phyloP scores from a whole-genome alignment of 2,113 vertebrate genomes.

The Gasterosteus aculeatus region DNA sequence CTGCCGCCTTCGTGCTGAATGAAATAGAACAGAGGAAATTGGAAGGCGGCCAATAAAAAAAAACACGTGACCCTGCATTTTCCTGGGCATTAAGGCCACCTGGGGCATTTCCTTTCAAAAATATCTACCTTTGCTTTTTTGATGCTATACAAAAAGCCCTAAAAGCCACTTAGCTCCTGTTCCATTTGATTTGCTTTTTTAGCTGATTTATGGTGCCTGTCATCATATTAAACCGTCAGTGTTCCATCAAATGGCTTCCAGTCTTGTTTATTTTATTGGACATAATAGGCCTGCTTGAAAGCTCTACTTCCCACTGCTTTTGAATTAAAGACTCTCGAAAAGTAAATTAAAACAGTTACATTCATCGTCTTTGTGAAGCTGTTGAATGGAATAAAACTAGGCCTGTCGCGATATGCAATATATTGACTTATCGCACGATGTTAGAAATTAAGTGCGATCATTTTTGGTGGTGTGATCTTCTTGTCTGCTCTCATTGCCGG shows the following conservation, averaged over 20 bases:
- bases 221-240: slow-evolving; percentile 57
- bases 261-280: slow-evolving; percentile 61
- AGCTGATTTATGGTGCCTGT: slow-evolving; percentile 43
- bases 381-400: slow-evolving; percentile 27
- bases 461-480: too few species aligned
- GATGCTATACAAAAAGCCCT: neutral
- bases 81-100: slow-evolving; percentile 1
- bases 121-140: neutral
- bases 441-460: too few species aligned
- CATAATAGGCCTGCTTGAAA: slow-evolving; percentile 39
- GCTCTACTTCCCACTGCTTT: slow-evolving; percentile 26
- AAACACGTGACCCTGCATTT: slow-evolving; percentile 24
- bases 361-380: slow-evolving; percentile 40
- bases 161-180: slow-evolving; percentile 3
- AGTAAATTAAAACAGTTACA: slow-evolving; percentile 23
- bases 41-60: slow-evolving; percentile 1
- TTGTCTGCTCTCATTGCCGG: too few species aligned
- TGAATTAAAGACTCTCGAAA: slow-evolving; percentile 39
- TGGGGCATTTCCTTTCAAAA: neutral
- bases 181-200: slow-evolving; percentile 2
- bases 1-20: slow-evolving; percentile 9
- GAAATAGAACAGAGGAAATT: slow-evolving; percentile 13
- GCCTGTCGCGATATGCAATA: too few species aligned
- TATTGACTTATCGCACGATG: too few species aligned
- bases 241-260: slow-evolving; percentile 42